A percentile compares a stretch with the other conserved stretches of the same genome.
phyloP scores from a whole-genome alignment of 1,140 invertebrate species.

The Phthorimaea operculella region DNA sequence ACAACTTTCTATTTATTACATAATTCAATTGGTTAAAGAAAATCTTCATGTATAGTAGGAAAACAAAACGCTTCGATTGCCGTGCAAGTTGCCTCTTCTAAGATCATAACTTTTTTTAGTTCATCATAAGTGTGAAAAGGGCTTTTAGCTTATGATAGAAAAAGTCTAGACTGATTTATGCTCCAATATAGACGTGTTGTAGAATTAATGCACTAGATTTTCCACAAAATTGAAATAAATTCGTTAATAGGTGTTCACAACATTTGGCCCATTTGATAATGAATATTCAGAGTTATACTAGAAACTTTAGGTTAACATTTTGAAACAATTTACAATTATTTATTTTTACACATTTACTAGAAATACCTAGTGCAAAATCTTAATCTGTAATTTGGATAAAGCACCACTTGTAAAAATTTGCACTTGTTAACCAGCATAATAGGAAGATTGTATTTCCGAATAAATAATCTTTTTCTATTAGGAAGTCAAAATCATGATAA shows the following conservation, averaged over 20 bases:
- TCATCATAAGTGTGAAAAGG: no score
- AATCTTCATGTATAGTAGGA: no score
- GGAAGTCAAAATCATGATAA: background rate
- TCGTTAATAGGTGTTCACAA: slow-evolving; percentile 31
- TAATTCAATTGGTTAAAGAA: no score
- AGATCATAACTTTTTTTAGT: no score
- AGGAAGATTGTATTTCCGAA: slow-evolving; percentile 1
- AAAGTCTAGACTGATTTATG: slow-evolving; percentile 61
- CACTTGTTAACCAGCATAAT: slow-evolving; percentile 38
- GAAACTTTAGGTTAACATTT: slow-evolving; percentile 32
- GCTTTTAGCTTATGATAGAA: slow-evolving; percentile 49
- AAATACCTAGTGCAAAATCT: background rate
- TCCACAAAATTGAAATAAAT: slow-evolving; percentile 40
- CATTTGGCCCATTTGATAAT: slow-evolving; percentile 40
- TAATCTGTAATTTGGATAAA: background rate
- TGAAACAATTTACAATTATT: slow-evolving; percentile 30
- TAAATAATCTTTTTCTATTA: background rate
- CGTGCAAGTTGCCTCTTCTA: no score
- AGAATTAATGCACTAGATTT: slow-evolving; percentile 45
- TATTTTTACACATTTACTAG: slow-evolving; percentile 12
- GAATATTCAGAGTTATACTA: slow-evolving; percentile 36
- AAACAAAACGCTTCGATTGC: no score
- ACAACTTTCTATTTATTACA: no score
- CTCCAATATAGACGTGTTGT: slow-evolving; percentile 45
- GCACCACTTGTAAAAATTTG: slow-evolving; percentile 10